A percentile compares a stretch with the other conserved stretches of the same genome.
These are phyloP conservation scores for Isotomurus palustris DNA, from an alignment of 2,888 invertebrate species.

Conservation along the genomic window DNA sequence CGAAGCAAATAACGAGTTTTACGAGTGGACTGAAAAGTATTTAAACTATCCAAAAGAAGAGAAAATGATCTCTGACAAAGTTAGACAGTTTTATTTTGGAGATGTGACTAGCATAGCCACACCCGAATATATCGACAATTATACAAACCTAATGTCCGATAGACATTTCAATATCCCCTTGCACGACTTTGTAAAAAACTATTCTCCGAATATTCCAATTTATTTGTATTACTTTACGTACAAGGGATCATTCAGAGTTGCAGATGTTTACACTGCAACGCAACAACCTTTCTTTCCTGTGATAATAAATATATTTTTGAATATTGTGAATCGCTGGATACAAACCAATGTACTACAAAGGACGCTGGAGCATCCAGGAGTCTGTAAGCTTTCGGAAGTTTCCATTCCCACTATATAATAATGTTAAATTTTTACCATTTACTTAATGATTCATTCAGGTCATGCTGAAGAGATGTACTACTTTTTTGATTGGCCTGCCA, in stretches of 20 bases:
- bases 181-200: constrained; percentile 3
- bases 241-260: background rate
- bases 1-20: constrained; percentile 20
- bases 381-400: no score
- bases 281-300: no score
- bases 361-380: no score
- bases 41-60: constrained; percentile 17
- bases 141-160: constrained; percentile 11
- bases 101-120: constrained; percentile 1
- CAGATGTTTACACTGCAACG: no score
- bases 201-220: constrained; percentile 5
- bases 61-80: constrained; percentile 12
- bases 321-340: no score
- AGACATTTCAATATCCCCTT: constrained; percentile 5
- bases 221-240: constrained; percentile 7
- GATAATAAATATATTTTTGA: no score
- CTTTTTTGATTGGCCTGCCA: constrained; percentile 19
- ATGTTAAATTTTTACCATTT: no score
- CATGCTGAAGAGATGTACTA: constrained; percentile 7
- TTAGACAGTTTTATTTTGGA: constrained; percentile 17
- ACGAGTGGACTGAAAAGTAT: constrained; percentile 20
- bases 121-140: background rate
- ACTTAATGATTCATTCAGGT: no score
- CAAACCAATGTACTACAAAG: background rate
- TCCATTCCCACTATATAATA: no score